These are phyloP conservation scores for Hirtodrosophila trivittata DNA, from an alignment of 2,888 invertebrate species.

Conservation along the genomic window DNA sequence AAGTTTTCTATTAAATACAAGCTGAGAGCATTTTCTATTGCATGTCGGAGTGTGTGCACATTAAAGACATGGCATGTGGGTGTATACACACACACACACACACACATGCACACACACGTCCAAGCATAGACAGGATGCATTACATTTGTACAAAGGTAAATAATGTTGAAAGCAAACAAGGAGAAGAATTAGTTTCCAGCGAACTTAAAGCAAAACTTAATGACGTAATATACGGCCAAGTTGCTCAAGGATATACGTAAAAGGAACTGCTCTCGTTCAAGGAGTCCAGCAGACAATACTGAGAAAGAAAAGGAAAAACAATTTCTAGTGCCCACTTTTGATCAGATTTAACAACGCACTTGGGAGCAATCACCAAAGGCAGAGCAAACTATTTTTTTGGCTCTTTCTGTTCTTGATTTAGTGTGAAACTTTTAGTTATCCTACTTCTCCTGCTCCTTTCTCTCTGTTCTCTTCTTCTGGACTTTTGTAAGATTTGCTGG, in stretches of 20 bases:
- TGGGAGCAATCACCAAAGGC: slow-evolving; percentile 66
- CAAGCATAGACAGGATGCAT: slow-evolving; percentile 3
- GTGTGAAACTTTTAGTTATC: slow-evolving; percentile 68
- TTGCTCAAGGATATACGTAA: slow-evolving; percentile 10
- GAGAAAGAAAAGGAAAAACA: slow-evolving; percentile 25
- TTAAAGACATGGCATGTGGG: slow-evolving; percentile 25
- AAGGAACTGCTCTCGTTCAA: background rate
- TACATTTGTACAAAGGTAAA: slow-evolving; percentile 58
- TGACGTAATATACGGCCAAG: slow-evolving; percentile 74
- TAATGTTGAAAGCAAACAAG: slow-evolving; percentile 34
- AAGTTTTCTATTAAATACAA: slow-evolving; percentile 48
- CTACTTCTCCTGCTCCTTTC: slow-evolving; percentile 27
- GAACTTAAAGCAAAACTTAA: slow-evolving; percentile 65
- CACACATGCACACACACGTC: slow-evolving; percentile 2
- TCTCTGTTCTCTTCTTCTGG: slow-evolving; percentile 10
- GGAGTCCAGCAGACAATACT: background rate
- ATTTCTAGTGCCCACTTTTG: slow-evolving; percentile 68
- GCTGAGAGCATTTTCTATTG: slow-evolving; percentile 46
- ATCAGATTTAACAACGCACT: slow-evolving; percentile 74
- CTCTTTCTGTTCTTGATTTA: slow-evolving; percentile 59
- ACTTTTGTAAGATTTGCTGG: slow-evolving; percentile 58
- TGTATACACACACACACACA: slow-evolving; percentile 10
- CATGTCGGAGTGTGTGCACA: slow-evolving; percentile 4
- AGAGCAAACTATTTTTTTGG: slow-evolving; percentile 55
- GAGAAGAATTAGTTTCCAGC: slow-evolving; percentile 33